Base-by-base conservation (phyloP, 2,888 invertebrate species). In the Caenorhabditis panamensis region DNA sequence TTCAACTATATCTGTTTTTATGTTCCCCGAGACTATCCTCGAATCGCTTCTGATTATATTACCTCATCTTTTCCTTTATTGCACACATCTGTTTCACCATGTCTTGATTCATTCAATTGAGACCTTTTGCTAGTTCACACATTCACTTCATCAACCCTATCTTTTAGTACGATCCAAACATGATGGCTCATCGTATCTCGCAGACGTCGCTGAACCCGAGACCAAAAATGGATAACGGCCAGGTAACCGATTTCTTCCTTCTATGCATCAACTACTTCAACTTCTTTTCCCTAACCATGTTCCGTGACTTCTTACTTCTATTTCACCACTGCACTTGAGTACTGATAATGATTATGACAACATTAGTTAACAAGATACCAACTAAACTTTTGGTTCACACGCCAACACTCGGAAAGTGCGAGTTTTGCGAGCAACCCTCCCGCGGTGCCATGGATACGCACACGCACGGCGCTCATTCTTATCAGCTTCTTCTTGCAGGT, bases 131-230 rank as follows among this genome's bases (percentile, higher is more conserved):
- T 51, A 51, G 62, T 31, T 13, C 8, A 24, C 54, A 62, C 51
- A 11, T 28, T 72, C 72, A 56, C 63, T 1, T 59, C n/a, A 71
- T 71, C 62, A 62, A 61, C 66, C 59, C 59, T 66, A 66, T 59
- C 53, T 82, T 85, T 56, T 82, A 85, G 84, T 85, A 85, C 44
- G 84, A 87, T 72, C 82, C 85, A 26, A 84, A 85, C 68, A 82
- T 87, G 61, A 81, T 85, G 76, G 78, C 80, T 28, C 84, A 84
- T 9, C 76, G 79, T n/a, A 66, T 66, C 20, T 44, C 82, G n/a
- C 76, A 67, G 26, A 71, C 63, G 1, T 62, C 56, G 26, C 64
- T 62, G 63, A 77, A 68, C 47, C 16, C 54, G 20, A 58, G 72
- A 51, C 72, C 82, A n/a, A 77, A 77, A 54, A 58, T 82, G 51